phyloP scores from a whole-genome alignment of 2,113 vertebrate species.

The Phylloscopus trochiloides region DNA sequence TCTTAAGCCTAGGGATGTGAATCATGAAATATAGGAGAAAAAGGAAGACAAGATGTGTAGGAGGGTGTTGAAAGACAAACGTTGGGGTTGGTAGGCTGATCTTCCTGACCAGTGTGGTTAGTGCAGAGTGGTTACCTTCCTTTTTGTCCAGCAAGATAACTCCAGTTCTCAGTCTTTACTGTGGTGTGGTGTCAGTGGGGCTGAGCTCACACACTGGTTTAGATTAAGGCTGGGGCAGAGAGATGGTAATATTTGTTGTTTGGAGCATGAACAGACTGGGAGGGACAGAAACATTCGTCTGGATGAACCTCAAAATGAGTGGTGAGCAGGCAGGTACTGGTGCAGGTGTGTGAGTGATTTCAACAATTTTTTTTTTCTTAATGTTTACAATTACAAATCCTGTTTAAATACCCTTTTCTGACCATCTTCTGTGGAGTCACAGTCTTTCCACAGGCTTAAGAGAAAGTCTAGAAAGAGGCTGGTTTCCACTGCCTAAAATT shows the following conservation, averaged over 20 bases:
- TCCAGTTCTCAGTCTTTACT: not conserved
- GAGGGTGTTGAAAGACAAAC: not conserved
- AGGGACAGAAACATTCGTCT: not conserved
- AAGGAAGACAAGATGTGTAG: not conserved
- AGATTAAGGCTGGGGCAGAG: not conserved
- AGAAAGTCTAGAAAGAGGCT: not conserved
- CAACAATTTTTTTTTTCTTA: not conserved
- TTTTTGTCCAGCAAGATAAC: not conserved
- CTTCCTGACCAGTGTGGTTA: not conserved
- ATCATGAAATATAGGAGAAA: not conserved
- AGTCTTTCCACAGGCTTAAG: not conserved
- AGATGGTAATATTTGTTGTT: not conserved
- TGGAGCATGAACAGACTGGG: not conserved
- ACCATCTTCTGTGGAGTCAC: not conserved
- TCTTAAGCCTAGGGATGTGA: not conserved
- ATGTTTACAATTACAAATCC: not conserved
- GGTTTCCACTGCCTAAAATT: not conserved
- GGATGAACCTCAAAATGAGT: not conserved
- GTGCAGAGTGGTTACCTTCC: not conserved
- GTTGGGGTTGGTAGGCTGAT: not conserved
- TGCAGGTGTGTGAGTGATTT: not conserved
- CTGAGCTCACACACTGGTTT: not conserved
- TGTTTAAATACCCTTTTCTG: not conserved
- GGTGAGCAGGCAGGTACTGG: not conserved
- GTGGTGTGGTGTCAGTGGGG: not conserved